These are phyloP conservation scores for Unio delphinus DNA, from an alignment of 2,888 invertebrate genomes.

Conservation along the genomic window DNA sequence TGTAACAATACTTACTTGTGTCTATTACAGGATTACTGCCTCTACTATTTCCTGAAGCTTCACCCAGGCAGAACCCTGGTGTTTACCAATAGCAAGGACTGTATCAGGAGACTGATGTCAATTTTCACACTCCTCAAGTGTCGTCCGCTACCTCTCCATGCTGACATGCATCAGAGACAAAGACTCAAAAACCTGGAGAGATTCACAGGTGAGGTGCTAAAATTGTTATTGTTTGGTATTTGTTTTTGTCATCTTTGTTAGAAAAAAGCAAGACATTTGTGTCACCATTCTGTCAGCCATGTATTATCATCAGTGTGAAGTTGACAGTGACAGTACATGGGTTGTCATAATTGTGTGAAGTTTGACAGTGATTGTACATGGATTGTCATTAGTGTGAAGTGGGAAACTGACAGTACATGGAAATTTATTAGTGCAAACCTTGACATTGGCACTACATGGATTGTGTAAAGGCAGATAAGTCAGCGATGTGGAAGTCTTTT, in stretches of 20 bases:
- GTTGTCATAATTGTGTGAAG: no score
- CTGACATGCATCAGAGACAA: slow-evolving; percentile 92
- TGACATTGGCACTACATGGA: no score
- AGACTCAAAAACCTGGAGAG: slow-evolving; percentile 93
- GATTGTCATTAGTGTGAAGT: no score
- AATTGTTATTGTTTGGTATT: background rate
- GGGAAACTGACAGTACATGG: no score
- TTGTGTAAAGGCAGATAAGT: no score
- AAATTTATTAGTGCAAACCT: no score
- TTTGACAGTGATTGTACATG: no score
- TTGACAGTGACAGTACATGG: no score
- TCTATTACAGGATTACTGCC: slow-evolving; percentile 82
- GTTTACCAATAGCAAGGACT: slow-evolving; percentile 87
- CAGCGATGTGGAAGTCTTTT: no score
- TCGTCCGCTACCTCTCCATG: slow-evolving; percentile 75
- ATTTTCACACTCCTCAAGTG: slow-evolving; percentile 71
- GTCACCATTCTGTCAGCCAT: no score
- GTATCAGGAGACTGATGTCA: slow-evolving; percentile 82
- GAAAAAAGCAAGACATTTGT: background rate
- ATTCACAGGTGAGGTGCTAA: slow-evolving; percentile 72
- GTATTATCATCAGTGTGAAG: no score
- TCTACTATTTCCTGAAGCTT: slow-evolving; percentile 89
- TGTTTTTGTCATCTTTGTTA: background rate
- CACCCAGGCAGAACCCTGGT: slow-evolving; percentile 93
- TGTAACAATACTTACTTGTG: slow-evolving; percentile 1